Base-by-base conservation (phyloP, 2,888 invertebrate genomes). In the Proisotoma minuta region DNA sequence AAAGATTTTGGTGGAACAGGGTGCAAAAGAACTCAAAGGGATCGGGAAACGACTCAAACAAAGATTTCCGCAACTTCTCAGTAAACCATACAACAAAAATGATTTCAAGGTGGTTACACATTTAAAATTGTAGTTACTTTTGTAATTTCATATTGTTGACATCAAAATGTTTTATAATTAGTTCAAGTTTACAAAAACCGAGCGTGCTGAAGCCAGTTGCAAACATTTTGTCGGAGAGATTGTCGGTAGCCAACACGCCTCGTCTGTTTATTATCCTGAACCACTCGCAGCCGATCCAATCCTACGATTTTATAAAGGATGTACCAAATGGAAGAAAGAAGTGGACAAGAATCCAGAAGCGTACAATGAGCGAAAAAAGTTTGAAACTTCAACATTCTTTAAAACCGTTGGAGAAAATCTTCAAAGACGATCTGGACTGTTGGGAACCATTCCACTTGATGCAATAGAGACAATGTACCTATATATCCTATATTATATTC, bases 101-200 rank as follows among this genome's bases (percentile, higher is more conserved):
- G 80, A 83, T 20, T 86, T 83, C 75, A 79, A 79, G 76, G 85
- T 85, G 15, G 8, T 34, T n/a, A n/a, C n/a, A n/a, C n/a, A n/a
- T n/a, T n/a, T n/a, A n/a, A n/a, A n/a, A n/a, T n/a, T n/a, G n/a
- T n/a, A n/a, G n/a, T n/a, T n/a, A n/a, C n/a, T n/a, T n/a, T n/a
- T n/a, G n/a, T n/a, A n/a, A n/a, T n/a, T n/a, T n/a, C n/a, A n/a
- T n/a, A n/a, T n/a, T n/a, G n/a, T n/a, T n/a, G n/a, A n/a, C n/a
- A n/a, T n/a, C n/a, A n/a, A n/a, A n/a, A n/a, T n/a, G n/a, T 40
- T 47, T 56, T n/a, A 22, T 54, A 81, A 81, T 67, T 80, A 89
- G 85, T 88, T 91, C 75, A 85, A 85, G 74, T 87, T 84, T 71
- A 91, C 91, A 20, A 84, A 85, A 1, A 88, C 88, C 1, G 86